Evolutionary conservation across 2,113 vertebrate species (phyloP), one percentile per base, ranked within the genome.

Genomic region (Cephalopterus ornatus): DNA sequence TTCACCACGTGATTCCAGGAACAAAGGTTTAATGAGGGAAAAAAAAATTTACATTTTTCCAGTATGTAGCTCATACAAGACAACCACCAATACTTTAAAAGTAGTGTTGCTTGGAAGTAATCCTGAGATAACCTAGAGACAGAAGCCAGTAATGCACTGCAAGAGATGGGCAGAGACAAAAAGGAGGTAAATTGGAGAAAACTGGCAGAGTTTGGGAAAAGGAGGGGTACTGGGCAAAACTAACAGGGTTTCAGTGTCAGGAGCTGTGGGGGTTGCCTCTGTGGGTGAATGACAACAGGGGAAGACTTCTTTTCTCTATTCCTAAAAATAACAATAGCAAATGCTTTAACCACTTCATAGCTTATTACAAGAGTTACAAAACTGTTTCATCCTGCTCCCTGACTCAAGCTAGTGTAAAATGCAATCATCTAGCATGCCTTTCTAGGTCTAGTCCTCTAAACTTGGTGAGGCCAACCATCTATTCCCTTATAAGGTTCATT

Each of bases 401-500:
- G 72, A 39, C 88, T 91, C 52, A 83, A 37, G 37, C 14, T 71
- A 42, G 46, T 80, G 35, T 61, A 56, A 88, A 95, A 83, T 3
- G 4, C 72, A 80, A 47, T 79, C 42, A 70, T 92, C 30, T 50
- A 55, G 35, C 63, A 44, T 46, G 88, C 37, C 47, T 65, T 94
- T 80, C 71, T 84, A 80, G 24, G 39, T 50, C 68, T 93, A 47
- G 47, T 33, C 72, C 47, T 92, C 93, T 96, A 95, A 95, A 97
- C 89, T 92, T 93, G 82, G 92, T 77, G 44, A 90, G n/a, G 15
- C 71, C 82, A 72, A 75, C 47, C 39, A 92, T 72, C 59, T 85
- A 76, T 91, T 94, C 59, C 89, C 90, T 86, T 95, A 95, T 92
- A 96, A 94, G 92, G 90, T 63, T 96, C 33, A 93, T 92, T 96